Base-by-base conservation (phyloP, 2,113 vertebrate genomes). In the Antigone vipio region DNA sequence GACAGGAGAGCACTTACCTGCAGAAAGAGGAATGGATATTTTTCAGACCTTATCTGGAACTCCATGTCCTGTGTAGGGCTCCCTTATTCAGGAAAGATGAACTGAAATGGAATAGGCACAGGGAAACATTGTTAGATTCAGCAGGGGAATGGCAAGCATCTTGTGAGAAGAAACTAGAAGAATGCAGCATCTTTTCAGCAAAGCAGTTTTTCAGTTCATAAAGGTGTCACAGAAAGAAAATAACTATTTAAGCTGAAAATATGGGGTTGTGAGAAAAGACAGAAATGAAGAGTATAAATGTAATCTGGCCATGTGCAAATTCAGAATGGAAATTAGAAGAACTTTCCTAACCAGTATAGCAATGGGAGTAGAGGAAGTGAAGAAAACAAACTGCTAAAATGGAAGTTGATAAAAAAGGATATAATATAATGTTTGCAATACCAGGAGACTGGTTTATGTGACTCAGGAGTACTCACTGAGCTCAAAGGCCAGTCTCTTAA, bases 351-450 rank as follows among this genome's bases (percentile, higher is more conserved):
- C 44, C 17, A 56, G 14, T 75, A 84, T 44, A 62, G 20, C 22
- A 74, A 38, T 0, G 1, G 38, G 79, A 86, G 15, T 53, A 91
- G 67, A 91, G 42, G 42, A 92, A 95, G 63, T 58, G 34, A 79
- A 69, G 32, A 77, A 88, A 83, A 34, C 21, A 62, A 95, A 17
- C 52, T 67, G 15, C 52, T 86, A 75, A 92, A 94, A 84, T 63
- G 47, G 73, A 88, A 67, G 23, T 47, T 84, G 78, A 85, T 86
- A 74, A 63, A 89, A 88, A 89, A 49, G 12, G 47, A 50, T 63
- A 58, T 71, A 53, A 55, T 66, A 40, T 26, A 24, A 63, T 78
- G 47, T 67, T 56, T 93, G 38, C 44, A 81, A 52, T 81, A 71
- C 81, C 26, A 67, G 52, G 16, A 87, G 26, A 44, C 50, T 4